A percentile compares a stretch with the other conserved stretches of the same genome.
Conservation (phyloP, 2,113 vertebrate species). For the Scolopax mira region DNA sequence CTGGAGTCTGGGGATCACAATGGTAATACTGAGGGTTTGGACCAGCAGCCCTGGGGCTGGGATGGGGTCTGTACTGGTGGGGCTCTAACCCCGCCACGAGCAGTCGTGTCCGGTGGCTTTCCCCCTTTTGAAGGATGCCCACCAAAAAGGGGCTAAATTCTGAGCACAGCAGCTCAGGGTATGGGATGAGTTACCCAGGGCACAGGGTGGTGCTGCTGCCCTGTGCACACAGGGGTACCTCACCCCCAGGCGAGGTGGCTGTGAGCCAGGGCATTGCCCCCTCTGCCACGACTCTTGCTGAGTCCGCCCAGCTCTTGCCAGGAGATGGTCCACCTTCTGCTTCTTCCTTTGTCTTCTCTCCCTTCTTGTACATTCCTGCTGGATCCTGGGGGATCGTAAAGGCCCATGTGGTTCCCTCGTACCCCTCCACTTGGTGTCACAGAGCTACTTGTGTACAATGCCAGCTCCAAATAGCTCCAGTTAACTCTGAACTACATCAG, state of each 20-base stretch:
- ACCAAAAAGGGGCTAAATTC: background rate
- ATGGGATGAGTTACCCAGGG: background rate
- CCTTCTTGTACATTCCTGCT: background rate
- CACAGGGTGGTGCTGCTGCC: background rate
- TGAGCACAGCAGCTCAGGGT: background rate
- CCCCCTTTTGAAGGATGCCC: background rate
- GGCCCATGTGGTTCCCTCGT: background rate
- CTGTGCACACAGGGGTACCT: background rate
- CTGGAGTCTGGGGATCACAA: slow-evolving; percentile 83
- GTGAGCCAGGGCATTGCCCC: background rate
- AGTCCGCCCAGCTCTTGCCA: background rate
- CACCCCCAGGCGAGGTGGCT: background rate
- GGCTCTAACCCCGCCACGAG: background rate
- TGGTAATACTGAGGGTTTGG: slow-evolving; percentile 60
- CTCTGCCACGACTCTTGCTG: accelerated
- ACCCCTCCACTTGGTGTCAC: background rate
- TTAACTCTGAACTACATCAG: background rate
- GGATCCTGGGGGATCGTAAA: background rate
- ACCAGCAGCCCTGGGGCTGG: background rate
- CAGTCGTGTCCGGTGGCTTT: background rate
- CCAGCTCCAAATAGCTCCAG: background rate
- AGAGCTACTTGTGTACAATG: background rate
- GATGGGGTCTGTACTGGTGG: background rate
- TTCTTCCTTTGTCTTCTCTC: background rate
- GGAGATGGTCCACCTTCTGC: background rate